Conservation (phyloP, 2,113 vertebrate genomes). For the Lynx canadensis region DNA sequence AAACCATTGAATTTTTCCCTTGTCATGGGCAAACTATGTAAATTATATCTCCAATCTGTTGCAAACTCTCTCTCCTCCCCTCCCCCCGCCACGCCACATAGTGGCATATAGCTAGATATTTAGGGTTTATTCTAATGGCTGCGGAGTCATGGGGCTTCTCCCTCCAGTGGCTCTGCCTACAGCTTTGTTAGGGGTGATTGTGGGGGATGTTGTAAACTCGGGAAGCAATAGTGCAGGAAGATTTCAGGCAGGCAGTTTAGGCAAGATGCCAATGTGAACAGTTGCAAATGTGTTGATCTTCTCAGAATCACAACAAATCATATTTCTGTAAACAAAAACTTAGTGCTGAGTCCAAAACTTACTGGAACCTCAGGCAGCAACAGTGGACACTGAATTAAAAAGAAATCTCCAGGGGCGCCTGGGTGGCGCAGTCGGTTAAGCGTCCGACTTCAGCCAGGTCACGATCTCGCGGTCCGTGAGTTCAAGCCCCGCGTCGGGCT, state of each 20-base stretch:
- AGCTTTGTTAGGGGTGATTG: background rate
- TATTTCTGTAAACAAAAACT: background rate
- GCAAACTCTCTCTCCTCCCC: background rate
- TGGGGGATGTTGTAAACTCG: background rate
- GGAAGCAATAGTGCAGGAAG: background rate
- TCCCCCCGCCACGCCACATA: background rate
- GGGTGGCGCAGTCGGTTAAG: too few relatives aligned
- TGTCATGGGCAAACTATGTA: background rate
- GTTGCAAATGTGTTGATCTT: background rate
- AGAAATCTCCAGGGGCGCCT: background rate
- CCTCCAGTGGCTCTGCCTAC: background rate
- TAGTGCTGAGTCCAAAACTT: background rate
- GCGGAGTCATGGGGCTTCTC: background rate
- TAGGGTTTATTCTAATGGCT: background rate
- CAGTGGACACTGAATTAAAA: background rate
- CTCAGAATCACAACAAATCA: constrained; percentile 28
- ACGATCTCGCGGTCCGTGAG: too few relatives aligned
- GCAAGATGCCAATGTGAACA: background rate
- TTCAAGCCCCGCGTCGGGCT: too few relatives aligned
- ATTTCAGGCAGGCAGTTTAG: background rate
- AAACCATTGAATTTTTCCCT: background rate
- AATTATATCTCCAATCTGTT: background rate
- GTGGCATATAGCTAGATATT: background rate
- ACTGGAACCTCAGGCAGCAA: background rate
- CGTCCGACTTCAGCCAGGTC: too few relatives aligned